These are phyloP conservation scores for Mizuhopecten yessoensis DNA, from an alignment of 1,140 invertebrate species.

Conservation along the genomic window DNA sequence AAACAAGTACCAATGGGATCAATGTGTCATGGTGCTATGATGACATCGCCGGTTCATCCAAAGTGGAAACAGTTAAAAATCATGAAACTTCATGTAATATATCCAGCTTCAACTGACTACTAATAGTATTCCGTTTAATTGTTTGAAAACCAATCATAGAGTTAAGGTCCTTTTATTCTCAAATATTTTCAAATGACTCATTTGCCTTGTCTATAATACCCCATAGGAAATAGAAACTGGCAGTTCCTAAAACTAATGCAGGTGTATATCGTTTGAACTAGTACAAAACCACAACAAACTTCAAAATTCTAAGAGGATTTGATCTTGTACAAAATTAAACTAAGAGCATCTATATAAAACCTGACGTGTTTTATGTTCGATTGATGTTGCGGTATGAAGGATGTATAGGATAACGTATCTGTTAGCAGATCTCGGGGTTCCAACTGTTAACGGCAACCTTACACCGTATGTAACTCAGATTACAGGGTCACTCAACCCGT, in stretches of 20 bases:
- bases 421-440: not conserved
- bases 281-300: not conserved
- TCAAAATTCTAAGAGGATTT: not conserved
- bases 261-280: not conserved
- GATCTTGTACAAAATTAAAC: not conserved
- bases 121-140: not conserved
- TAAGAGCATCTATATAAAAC: not conserved
- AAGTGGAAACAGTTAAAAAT: slow-evolving; percentile 2
- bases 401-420: not conserved
- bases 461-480: not conserved
- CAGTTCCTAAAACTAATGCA: not conserved
- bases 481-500: not conserved
- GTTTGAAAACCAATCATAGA: not conserved
- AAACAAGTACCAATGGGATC: not conserved
- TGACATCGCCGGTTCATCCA: not conserved
- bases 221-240: too few species aligned
- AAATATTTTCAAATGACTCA: not conserved
- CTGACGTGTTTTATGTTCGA: not conserved
- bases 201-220: not conserved
- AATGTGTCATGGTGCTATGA: not conserved
- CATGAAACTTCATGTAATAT: not conserved
- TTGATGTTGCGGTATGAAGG: not conserved
- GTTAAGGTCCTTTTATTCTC: not conserved
- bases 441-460: not conserved
- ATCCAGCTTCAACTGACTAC: not conserved